Evolutionary conservation across 2,113 vertebrate species (phyloP), one percentile per base, ranked within the genome.

Genomic region (Sialia sialis): DNA sequence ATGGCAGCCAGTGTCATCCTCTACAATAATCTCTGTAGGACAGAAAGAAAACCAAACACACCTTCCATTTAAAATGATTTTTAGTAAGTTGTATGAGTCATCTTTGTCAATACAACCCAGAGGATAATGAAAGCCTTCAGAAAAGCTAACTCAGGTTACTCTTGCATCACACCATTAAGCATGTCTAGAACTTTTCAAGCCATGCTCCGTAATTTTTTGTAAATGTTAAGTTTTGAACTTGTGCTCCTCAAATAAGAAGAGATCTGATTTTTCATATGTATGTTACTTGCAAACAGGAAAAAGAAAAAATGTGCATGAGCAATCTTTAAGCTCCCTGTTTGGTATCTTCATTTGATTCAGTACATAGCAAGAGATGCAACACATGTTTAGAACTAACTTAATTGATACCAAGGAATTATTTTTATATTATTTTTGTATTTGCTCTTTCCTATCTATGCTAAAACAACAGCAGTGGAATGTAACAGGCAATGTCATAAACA

Each of bases 21-120:
- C 72, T 81, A 84, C 52, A 69, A 69, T 51, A 90, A 58, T 80
- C 68, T 84, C 34, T 48, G 46, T 51, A 67, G 72, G 85, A 89
- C 59, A 89, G 85, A 70, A 94, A 83, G 75, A 63, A 83, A 94
- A 80, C 19, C 75, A 92, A 90, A 67, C 63, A 86, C 63, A 95
- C 72, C 49, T 80, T 94, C 72, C 54, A 66, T 90, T 92, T 73
- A 7, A 84, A 88, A 82, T 72, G 92, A 90, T 89, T 86, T 93
- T 94, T 92, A 86, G 82, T 54, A 36, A 25, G 32, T 25, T 70
- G 60, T 26, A 44, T 93, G 89, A 94, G 46, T 92, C 77, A 92
- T 44, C 58, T 86, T 92, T 95, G 89, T 76, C 87, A 92, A 87
- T 54, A 87, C 62, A 87, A 92, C 29, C 49, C n/a, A 82, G 46